Percentiles rank a stretch among this genome's conserved stretches.
Conservation (phyloP, 2,113 vertebrate species). For the Bubo blakistoni region DNA sequence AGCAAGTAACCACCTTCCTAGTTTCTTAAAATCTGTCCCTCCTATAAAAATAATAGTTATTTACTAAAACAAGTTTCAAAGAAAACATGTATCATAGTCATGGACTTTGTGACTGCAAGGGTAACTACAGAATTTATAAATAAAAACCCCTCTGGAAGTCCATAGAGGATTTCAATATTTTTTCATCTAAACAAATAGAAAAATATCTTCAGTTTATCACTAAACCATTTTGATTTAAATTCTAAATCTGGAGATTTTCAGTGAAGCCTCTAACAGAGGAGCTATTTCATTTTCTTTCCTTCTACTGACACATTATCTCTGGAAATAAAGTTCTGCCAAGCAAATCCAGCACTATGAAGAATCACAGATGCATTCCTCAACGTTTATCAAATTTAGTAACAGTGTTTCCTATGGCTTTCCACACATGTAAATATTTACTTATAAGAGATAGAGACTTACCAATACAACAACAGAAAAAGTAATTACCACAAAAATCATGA, state of each 20-base stretch:
- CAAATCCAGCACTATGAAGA: neutral
- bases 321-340: neutral
- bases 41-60: neutral
- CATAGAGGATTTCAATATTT: neutral
- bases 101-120: neutral
- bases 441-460: neutral
- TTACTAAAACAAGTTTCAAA: neutral
- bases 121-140: neutral
- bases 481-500: neutral
- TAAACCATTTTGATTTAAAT: neutral
- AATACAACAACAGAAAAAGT: neutral
- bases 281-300: neutral
- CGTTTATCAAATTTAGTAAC: neutral
- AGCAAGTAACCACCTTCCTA: neutral
- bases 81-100: neutral
- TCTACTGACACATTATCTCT: neutral
- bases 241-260: neutral
- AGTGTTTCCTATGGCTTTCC: neutral
- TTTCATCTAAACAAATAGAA: neutral
- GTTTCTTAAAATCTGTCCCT: neutral
- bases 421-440: neutral
- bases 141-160: neutral
- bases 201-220: neutral
- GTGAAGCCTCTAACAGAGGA: neutral
- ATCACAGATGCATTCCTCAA: neutral